Evolutionary conservation across 2,797 vertebrate genomes (phyloP), one percentile per base, ranked within the genome.

Genomic region (Cuculus canorus): DNA sequence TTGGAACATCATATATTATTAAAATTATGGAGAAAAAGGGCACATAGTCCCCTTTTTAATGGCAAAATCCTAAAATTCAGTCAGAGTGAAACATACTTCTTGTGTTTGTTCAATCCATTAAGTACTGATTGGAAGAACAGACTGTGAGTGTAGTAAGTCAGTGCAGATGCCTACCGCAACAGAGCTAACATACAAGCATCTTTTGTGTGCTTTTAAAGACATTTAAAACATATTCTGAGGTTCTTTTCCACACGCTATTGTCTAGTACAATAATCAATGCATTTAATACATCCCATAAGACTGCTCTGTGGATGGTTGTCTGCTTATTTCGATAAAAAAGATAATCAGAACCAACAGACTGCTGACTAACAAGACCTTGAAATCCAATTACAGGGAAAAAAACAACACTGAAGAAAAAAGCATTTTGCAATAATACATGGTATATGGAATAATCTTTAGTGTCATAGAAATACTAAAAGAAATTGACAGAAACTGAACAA

Each of bases 1-100:
- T 52, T 0, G 0, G 10, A 39, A 53, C 17, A 50, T 22, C 72
- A 52, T 1, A 3, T n/a, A 73, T 13, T 32, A 64, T 17, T 27
- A 76, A 72, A 88, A 64, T 13, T 7, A 81, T 1, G 6, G 11
- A 70, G 32, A 52, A 77, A 54, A 73, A 50, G 5, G 24, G 10
- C 21, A n/a, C 22, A 69, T 1, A 45, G 13, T 13, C 41, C 17
- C 9, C 28, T 13, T 63, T 77, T 56, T 22, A 82, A 87, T 22
- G 17, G 30, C 11, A 61, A 68, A 53, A 78, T 48, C 12, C 50
- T 88, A 41, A 57, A 69, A 52, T 5, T 83, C 37, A 32, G 15
- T 63, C 37, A 75, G 32, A 65, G 28, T 43, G 37, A 89, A 82
- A 80, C 11, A n/a, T 22, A 24, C 2, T 45, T 24, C 21, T 83